Conservation (phyloP, 2,888 invertebrate species). For the Apamea crenata region DNA sequence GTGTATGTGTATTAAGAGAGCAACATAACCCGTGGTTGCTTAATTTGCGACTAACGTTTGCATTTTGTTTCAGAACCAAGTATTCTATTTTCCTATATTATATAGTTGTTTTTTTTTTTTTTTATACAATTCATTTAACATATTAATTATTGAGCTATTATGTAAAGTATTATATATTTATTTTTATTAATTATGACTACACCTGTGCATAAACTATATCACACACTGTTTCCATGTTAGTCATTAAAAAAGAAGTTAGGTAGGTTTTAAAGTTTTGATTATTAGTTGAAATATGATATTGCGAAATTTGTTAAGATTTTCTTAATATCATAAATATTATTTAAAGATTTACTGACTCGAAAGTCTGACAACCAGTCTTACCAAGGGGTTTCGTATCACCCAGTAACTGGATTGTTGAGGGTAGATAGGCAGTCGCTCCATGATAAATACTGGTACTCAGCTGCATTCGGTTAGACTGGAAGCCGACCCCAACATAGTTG, state of each 20-base stretch:
- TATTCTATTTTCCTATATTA: neutral
- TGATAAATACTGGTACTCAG: no score
- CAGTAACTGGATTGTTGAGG: no score
- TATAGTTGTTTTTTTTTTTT: constrained; percentile 4
- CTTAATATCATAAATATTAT: neutral
- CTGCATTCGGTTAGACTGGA: no score
- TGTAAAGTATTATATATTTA: no score
- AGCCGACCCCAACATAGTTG: no score
- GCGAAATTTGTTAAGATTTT: constrained; percentile 8
- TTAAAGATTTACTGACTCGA: neutral
- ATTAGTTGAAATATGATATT: constrained; percentile 47
- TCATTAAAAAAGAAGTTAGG: constrained; percentile 18
- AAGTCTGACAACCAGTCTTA: no score
- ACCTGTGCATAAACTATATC: constrained; percentile 54
- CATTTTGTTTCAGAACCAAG: constrained; percentile 2
- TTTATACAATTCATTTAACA: constrained; percentile 1
- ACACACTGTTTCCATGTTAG: constrained; percentile 10
- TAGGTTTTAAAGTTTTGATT: constrained; percentile 9
- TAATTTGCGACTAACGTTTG: neutral
- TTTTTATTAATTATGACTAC: constrained; percentile 32
- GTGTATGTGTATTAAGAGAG: neutral
- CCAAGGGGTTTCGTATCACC: no score
- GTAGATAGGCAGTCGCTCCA: no score
- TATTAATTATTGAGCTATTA: constrained; percentile 28
- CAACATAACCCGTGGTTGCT: constrained; percentile 11